phyloP scores from a whole-genome alignment of 1,140 invertebrate species.

The Hypothenemus hampei region DNA sequence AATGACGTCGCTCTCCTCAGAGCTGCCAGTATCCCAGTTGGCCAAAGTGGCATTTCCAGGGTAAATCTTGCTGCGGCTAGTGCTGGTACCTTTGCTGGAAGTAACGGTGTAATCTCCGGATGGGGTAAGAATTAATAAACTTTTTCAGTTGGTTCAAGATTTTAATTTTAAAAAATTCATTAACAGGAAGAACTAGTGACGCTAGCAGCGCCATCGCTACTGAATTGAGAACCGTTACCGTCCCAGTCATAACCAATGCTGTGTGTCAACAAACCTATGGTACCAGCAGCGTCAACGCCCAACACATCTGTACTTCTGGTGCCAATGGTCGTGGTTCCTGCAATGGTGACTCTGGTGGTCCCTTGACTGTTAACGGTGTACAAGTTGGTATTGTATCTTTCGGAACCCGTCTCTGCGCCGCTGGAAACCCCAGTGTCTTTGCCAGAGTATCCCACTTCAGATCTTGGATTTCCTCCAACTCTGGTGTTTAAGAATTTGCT shows the following conservation, averaged over 20 bases:
- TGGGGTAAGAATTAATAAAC: constrained; percentile 11
- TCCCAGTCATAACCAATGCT: constrained; percentile 13
- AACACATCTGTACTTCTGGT: constrained; percentile 26
- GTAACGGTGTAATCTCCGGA: constrained; percentile 11
- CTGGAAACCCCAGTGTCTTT: constrained; percentile 19
- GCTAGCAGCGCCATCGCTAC: constrained; percentile 6
- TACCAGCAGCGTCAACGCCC: constrained; percentile 3
- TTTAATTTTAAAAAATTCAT: background rate
- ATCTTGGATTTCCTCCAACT: constrained; percentile 14
- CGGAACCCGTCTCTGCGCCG: constrained; percentile 10
- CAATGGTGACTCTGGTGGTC: constrained; percentile 29
- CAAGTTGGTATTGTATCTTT: constrained; percentile 28
- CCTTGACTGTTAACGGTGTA: constrained; percentile 13
- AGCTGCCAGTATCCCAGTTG: constrained; percentile 1
- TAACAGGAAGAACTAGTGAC: constrained; percentile 17
- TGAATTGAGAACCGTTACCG: constrained; percentile 6
- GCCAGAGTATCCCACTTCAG: constrained; percentile 28
- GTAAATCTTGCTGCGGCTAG: constrained; percentile 11
- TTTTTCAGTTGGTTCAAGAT: background rate
- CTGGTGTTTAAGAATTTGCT: constrained; percentile 6
- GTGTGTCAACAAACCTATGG: constrained; percentile 9
- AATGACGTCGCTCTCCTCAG: constrained; percentile 19
- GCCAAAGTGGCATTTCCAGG: background rate
- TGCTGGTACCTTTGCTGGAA: constrained; percentile 14
- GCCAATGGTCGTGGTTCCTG: constrained; percentile 15